Conservation (phyloP, 1,140 invertebrate species). For the Drosophila nannoptera region DNA sequence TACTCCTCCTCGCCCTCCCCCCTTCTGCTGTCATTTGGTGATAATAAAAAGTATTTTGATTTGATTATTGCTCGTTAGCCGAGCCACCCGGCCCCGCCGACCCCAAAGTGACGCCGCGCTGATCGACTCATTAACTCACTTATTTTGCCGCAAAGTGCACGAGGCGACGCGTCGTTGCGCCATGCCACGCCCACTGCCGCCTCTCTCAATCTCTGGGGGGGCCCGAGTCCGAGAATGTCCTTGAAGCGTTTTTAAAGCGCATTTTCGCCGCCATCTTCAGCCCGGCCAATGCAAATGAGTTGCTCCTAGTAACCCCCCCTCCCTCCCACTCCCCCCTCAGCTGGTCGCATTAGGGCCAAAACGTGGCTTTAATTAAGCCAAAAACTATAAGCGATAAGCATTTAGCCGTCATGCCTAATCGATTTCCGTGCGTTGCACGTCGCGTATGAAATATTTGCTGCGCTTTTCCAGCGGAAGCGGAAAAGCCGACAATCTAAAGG, state of each 20-base stretch:
- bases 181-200: no score
- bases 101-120: slow-evolving; percentile 26
- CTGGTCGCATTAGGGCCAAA: neutral
- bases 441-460: slow-evolving; percentile 36
- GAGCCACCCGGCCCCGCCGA: slow-evolving; percentile 4
- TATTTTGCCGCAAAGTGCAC: slow-evolving; percentile 64
- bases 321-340: neutral
- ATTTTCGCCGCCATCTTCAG: slow-evolving; percentile 5
- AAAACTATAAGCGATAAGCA: slow-evolving; percentile 64
- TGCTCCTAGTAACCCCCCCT: neutral
- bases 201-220: no score
- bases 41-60: slow-evolving; percentile 75
- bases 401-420: slow-evolving; percentile 59
- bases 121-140: slow-evolving; percentile 75
- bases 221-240: no score
- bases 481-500: neutral
- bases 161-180: neutral
- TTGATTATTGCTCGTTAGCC: slow-evolving; percentile 77
- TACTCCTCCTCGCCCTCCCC: no score
- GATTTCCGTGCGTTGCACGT: slow-evolving; percentile 56
- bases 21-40: slow-evolving; percentile 46
- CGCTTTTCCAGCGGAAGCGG: neutral
- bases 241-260: slow-evolving; percentile 25
- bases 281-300: slow-evolving; percentile 56
- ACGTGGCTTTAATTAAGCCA: slow-evolving; percentile 53